A percentile compares a stretch with the other conserved stretches of the same genome.
These are phyloP conservation scores for Drosophila mulleri DNA, from an alignment of 2,888 invertebrate genomes.

Conservation along the genomic window DNA sequence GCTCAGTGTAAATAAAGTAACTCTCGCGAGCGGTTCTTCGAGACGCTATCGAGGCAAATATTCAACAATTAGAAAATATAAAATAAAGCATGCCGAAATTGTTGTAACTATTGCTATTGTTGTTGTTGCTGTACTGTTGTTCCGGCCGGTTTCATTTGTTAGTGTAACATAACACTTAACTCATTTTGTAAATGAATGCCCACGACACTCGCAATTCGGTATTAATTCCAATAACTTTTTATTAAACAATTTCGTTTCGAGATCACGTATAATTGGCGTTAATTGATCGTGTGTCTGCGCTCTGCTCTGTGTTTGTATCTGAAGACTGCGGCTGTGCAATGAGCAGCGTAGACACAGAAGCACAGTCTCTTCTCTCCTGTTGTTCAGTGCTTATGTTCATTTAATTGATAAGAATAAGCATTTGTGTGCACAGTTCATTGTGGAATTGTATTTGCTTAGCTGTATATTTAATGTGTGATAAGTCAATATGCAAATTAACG, in stretches of 20 bases:
- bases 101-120: constrained; percentile 6
- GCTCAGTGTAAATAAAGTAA: constrained; percentile 75
- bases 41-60: constrained; percentile 23
- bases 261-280: constrained; percentile 75
- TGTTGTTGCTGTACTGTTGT: constrained; percentile 10
- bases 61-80: constrained; percentile 26
- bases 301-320: constrained; percentile 28
- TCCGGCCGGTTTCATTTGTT: constrained; percentile 31
- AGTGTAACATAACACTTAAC: constrained; percentile 30
- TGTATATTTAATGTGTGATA: constrained; percentile 18
- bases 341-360: constrained; percentile 13
- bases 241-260: constrained; percentile 70
- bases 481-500: constrained; percentile 32
- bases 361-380: constrained; percentile 28
- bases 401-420: constrained; percentile 73
- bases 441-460: constrained; percentile 27
- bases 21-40: constrained; percentile 65
- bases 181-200: constrained; percentile 38
- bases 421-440: constrained; percentile 22
- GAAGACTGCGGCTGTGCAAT: constrained; percentile 28
- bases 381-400: constrained; percentile 42
- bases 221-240: constrained; percentile 61
- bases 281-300: constrained; percentile 61
- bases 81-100: constrained; percentile 16
- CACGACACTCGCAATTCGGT: constrained; percentile 43